These are phyloP conservation scores for Archips xylosteana DNA, from an alignment of 2,888 invertebrate genomes.

Conservation along the genomic window DNA sequence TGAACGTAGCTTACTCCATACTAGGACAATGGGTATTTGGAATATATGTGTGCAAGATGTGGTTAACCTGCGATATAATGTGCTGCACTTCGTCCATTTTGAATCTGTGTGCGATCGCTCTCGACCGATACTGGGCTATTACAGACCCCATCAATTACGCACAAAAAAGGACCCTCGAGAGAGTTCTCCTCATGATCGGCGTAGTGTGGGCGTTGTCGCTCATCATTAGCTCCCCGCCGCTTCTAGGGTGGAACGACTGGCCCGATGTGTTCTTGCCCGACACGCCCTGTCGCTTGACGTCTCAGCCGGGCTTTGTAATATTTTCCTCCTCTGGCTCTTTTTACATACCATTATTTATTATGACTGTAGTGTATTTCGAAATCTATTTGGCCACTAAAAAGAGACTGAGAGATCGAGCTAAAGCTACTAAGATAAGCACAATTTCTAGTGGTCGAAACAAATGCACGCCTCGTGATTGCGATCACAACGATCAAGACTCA, in stretches of 20 bases:
- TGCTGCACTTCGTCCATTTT: constrained; percentile 98
- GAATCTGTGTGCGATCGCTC: constrained; percentile 96
- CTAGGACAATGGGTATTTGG: constrained; percentile 97
- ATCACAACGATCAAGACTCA: constrained; percentile 89
- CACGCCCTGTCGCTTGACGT: constrained; percentile 93
- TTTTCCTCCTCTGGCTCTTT: constrained; percentile 97
- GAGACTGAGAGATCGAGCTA: constrained; percentile 92
- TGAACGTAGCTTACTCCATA: constrained; percentile 96
- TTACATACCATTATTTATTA: constrained; percentile 96
- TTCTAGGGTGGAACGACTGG: constrained; percentile 98
- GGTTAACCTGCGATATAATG: constrained; percentile 97
- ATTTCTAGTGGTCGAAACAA: constrained; percentile 82
- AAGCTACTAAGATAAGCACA: constrained; percentile 92
- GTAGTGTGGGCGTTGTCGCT: constrained; percentile 95
- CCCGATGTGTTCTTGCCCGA: constrained; percentile 92
- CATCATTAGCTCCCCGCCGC: constrained; percentile 95
- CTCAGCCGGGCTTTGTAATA: constrained; percentile 95
- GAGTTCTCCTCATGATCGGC: constrained; percentile 94
- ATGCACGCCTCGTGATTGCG: constrained; percentile 77
- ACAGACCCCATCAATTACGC: constrained; percentile 98
- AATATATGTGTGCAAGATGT: constrained; percentile 96
- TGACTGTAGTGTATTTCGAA: constrained; percentile 98
- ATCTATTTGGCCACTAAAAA: constrained; percentile 97
- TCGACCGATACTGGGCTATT: constrained; percentile 98
- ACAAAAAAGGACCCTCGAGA: constrained; percentile 94